Evolutionary conservation across 2,888 invertebrate genomes (phyloP), one percentile per base, ranked within the genome.

Genomic region (Toxonevra muliebris): DNA sequence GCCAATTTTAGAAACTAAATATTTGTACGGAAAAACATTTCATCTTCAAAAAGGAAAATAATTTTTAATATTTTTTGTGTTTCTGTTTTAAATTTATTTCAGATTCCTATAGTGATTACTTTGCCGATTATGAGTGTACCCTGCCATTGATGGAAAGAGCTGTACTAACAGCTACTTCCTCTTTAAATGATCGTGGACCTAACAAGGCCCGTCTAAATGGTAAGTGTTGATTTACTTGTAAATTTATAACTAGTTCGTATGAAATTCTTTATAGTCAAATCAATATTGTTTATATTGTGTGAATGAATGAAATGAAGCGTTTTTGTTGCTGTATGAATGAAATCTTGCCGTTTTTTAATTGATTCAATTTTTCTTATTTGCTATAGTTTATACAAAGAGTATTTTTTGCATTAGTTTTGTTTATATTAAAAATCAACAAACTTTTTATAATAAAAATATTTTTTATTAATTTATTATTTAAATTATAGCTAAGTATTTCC

Each of bases 161-260:
- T 71, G 90, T 88, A 70, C 84, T 96, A 73, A 90, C 89, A 71
- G 95, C 95, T 41, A 95, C 95, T 53, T 93, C 95, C 17, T 91
- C 91, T 75, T 86, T 95, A 69, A 88, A 90, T 61, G 93, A 93
- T 76, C 88, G 95, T 82, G 94, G 94, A 69, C 92, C 96, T n/a
- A 89, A 92, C 71, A 93, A 95, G 88, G 95, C 95, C 48, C 88
- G 89, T 80, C 87, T 96, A 77, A 90, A 94, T 88, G 94, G 95
- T 95, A 89, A 91, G 90, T 83, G 8, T 19, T 53, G 53, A 57
- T 30, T 30, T 30, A 30, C 30, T 30, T 30, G 30, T 30, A 30
- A 30, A 30, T 30, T 30, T 30, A 30, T 30, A 30, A 30, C 2
- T n/a, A n/a, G 2, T 30, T 30, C 30, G 3, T 4, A 30, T 30